These are phyloP conservation scores for Condylostylus longicornis DNA, from an alignment of 1,140 invertebrate species.

Conservation along the genomic window DNA sequence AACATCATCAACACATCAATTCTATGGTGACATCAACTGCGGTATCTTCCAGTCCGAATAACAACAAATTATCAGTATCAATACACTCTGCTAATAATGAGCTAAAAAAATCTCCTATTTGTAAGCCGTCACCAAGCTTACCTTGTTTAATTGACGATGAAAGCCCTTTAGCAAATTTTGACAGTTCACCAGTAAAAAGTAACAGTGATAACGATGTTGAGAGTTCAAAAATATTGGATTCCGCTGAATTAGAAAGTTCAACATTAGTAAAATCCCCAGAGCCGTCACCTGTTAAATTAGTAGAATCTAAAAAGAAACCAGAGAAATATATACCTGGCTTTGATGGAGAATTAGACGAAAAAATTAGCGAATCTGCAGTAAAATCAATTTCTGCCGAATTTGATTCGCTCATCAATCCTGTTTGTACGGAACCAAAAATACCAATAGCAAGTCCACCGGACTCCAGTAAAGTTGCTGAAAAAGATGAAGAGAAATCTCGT, in stretches of 20 bases:
- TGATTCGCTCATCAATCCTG: constrained; percentile 23
- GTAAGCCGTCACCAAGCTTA: constrained; percentile 28
- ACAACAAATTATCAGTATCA: no score
- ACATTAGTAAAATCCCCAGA: constrained; percentile 10
- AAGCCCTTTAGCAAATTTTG: constrained; percentile 4
- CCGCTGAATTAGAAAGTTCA: constrained; percentile 7
- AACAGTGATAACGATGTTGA: background rate
- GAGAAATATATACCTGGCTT: constrained; percentile 56
- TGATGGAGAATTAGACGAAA: constrained; percentile 49
- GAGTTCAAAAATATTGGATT: background rate
- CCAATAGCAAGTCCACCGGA: constrained; percentile 27
- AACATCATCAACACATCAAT: constrained; percentile 44
- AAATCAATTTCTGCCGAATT: constrained; percentile 51
- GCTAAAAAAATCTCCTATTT: constrained; percentile 18
- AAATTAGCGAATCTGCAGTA: constrained; percentile 63
- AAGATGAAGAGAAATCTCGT: constrained; percentile 57
- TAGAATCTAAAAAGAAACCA: constrained; percentile 32
- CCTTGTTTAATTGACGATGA: constrained; percentile 27
- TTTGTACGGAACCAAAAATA: constrained; percentile 33
- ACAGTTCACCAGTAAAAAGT: constrained; percentile 1
- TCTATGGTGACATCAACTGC: constrained; percentile 15
- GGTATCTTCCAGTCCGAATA: background rate
- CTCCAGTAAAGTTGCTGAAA: constrained; percentile 33
- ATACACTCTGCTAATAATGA: no score
- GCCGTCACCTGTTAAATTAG: background rate